Percentiles rank a stretch among this genome's conserved stretches.
Conservation (phyloP, 1,140 invertebrate genomes). For the Dendroctonus ponderosae region DNA sequence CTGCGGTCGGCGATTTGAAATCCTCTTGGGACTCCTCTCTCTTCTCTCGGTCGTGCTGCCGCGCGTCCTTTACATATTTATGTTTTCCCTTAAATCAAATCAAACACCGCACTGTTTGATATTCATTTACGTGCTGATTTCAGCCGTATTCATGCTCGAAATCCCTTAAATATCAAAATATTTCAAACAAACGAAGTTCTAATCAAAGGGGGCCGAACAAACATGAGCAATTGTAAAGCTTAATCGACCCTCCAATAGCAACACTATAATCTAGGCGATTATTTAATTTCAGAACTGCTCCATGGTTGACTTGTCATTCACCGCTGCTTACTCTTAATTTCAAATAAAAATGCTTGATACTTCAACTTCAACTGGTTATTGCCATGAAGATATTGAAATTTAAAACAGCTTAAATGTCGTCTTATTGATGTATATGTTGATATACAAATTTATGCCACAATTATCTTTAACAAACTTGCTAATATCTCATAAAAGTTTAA, state of each 20-base stretch:
- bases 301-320: no score
- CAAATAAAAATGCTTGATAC: no score
- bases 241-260: no score
- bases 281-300: no score
- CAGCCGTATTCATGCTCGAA: background rate
- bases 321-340: no score
- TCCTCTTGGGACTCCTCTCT: conserved; percentile 12
- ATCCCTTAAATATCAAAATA: conserved; percentile 12
- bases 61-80: conserved; percentile 38
- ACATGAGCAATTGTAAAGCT: no score
- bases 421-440: background rate
- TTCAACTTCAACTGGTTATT: no score
- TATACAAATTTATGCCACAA: conserved; percentile 18
- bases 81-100: conserved; percentile 41
- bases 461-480: conserved; percentile 24
- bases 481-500: conserved; percentile 28
- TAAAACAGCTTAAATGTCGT: no score
- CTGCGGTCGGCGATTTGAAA: conserved; percentile 27
- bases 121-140: conserved; percentile 36
- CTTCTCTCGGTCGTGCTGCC: conserved; percentile 6
- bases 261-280: no score
- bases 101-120: conserved; percentile 39
- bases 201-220: background rate
- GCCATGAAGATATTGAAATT: no score
- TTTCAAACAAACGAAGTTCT: conserved; percentile 6